Evolutionary conservation across 2,113 vertebrate species (phyloP).

Genomic region (Nothobranchius furzeri): DNA sequence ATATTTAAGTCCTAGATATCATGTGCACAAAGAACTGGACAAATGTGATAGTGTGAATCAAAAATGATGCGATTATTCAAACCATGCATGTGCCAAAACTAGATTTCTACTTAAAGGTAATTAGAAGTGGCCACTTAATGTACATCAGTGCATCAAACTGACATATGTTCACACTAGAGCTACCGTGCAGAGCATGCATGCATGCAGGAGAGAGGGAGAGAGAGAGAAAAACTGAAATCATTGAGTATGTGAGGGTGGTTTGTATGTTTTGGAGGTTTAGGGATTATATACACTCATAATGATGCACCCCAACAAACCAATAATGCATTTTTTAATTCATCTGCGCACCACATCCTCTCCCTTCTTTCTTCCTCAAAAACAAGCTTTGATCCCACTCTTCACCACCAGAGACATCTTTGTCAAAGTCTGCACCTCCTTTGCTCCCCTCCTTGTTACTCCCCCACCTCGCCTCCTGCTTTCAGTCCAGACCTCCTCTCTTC

Average conservation of each 20-base stretch:
- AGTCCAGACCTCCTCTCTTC: slow-evolving; percentile 42
- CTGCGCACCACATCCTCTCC: slow-evolving; percentile 35
- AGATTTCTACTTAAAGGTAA: slow-evolving; percentile 14
- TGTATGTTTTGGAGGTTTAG: slow-evolving; percentile 47
- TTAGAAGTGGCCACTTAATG: neutral
- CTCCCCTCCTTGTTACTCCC: slow-evolving; percentile 14
- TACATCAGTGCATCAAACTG: slow-evolving; percentile 18
- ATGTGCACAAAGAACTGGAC: neutral
- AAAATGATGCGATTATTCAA: slow-evolving; percentile 2
- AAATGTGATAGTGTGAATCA: neutral
- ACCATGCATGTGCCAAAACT: neutral
- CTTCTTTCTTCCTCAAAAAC: slow-evolving; percentile 53
- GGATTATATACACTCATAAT: slow-evolving; percentile 64
- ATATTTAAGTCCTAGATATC: neutral
- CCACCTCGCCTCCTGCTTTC: slow-evolving; percentile 15
- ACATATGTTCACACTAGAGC: slow-evolving; percentile 2
- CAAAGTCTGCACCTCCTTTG: slow-evolving; percentile 35
- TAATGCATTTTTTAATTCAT: slow-evolving; percentile 34
- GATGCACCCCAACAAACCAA: slow-evolving; percentile 45
- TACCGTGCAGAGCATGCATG: neutral
- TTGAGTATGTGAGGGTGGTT: slow-evolving; percentile 20
- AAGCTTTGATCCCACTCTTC: slow-evolving; percentile 62
- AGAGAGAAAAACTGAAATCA: slow-evolving; percentile 26
- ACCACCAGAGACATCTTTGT: slow-evolving; percentile 58
- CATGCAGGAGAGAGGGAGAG: slow-evolving; percentile 19